Evolutionary conservation across 2,888 invertebrate species (phyloP), one percentile per base, ranked within the genome.

Genomic region (Pollenia angustigena): DNA sequence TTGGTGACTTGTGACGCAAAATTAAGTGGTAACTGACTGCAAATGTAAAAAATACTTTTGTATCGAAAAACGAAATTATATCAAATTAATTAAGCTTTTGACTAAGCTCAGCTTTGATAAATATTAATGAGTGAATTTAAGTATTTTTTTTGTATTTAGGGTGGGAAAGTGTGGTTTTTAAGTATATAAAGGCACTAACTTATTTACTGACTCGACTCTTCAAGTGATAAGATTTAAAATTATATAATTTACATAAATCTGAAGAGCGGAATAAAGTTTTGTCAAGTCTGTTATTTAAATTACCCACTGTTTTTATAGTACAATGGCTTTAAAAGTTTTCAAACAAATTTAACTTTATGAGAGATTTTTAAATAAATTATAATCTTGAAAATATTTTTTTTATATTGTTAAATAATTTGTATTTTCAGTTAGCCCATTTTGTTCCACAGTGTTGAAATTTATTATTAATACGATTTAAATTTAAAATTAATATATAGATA

Each of bases 71-170:
- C 54, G 72, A 80, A 68, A 74, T 85, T 80, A 74, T 69, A 80
- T 80, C 79, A 85, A 80, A 80, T 85, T 85, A 85, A 85, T 85
- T 85, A 85, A 74, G 62, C 68, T 85, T 79, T 71, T 56, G 56
- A 83, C 18, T 18, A 54, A 83, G 62, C 62, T 76, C 46, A 71
- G 60, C 52, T 48, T 69, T 69, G 18, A 64, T 83, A 42, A 71
- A 78, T 83, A 83, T 83, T 78, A 66, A 81, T 74, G 64, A 81
- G 64, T 46, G 40, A 48, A 16, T 60, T 56, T 54, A 71, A 56
- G 23, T n/a, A 48, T 62, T 68, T 71, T 48, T n/a, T 32, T 2
- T 2, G 74, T 60, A 71, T 78, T 54, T 78, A 83, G 83, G 71
- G 48, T 83, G 83, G 71, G 83, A 83, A 83, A 78, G 72, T 74